Conservation (phyloP, 2,888 invertebrate genomes). For the Eupelmus urozonus region DNA sequence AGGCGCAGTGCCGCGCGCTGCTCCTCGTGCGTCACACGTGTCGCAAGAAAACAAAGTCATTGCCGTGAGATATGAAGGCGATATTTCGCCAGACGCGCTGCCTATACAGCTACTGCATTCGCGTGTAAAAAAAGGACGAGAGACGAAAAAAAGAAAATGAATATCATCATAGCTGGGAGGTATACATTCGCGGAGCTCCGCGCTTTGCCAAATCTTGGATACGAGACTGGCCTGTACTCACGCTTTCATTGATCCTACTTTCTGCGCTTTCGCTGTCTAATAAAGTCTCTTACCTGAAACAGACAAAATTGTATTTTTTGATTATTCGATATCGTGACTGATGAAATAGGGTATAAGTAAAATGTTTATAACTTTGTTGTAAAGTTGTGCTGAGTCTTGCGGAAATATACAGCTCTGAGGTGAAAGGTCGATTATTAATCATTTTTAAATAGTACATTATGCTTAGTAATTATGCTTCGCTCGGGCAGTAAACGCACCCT, state of each 20-base stretch:
- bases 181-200: too few species aligned
- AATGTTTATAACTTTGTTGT: too few species aligned
- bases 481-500: too few species aligned
- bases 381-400: too few species aligned
- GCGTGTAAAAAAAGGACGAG: not conserved
- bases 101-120: not conserved
- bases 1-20: not conserved
- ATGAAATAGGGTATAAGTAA: too few species aligned
- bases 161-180: not conserved
- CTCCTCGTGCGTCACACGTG: constrained; percentile 47
- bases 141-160: not conserved
- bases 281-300: constrained; percentile 32
- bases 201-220: not conserved
- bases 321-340: not conserved
- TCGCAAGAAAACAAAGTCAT: constrained; percentile 70
- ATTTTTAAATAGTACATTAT: too few species aligned
- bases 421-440: too few species aligned
- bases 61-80: constrained; percentile 72
- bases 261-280: not conserved
- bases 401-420: too few species aligned
- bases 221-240: not conserved
- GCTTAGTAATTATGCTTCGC: too few species aligned
- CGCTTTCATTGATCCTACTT: not conserved
- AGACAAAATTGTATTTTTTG: constrained; percentile 16
- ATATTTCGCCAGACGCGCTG: constrained; percentile 3